Evolutionary conservation across 64 coral and sea anemone genomes (phyloP).

Genomic region (Platygyra sinensis): DNA sequence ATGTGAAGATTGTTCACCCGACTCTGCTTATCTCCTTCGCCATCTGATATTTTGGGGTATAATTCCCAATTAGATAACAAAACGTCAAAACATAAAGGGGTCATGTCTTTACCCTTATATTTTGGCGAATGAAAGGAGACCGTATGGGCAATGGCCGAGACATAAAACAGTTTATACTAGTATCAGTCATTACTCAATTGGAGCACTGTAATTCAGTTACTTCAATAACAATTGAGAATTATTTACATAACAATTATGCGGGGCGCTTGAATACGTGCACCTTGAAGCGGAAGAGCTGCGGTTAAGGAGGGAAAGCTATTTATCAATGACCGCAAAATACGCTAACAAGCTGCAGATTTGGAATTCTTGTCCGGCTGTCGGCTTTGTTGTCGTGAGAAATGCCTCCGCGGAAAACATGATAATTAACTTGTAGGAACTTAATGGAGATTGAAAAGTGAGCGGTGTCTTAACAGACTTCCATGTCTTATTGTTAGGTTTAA

Average conservation of each 20-base stretch:
- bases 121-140: neutral
- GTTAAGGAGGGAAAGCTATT: neutral
- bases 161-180: neutral
- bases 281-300: neutral
- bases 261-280: neutral
- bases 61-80: conserved; percentile 27
- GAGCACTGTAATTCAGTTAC: neutral
- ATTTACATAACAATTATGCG: neutral
- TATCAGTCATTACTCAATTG: neutral
- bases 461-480: too few species aligned
- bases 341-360: conserved; percentile 31
- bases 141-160: neutral
- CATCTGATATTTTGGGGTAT: conserved; percentile 24
- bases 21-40: neutral
- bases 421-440: neutral
- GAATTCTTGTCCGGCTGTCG: neutral
- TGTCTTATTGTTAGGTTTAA: too few species aligned
- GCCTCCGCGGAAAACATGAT: neutral
- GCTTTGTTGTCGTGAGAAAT: neutral
- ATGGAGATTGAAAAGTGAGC: neutral
- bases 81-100: neutral
- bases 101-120: neutral
- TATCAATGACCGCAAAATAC: neutral
- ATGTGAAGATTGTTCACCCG: neutral
- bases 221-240: neutral